phyloP scores from a whole-genome alignment of 2,113 vertebrate genomes.

The Muntiacus reevesi region DNA sequence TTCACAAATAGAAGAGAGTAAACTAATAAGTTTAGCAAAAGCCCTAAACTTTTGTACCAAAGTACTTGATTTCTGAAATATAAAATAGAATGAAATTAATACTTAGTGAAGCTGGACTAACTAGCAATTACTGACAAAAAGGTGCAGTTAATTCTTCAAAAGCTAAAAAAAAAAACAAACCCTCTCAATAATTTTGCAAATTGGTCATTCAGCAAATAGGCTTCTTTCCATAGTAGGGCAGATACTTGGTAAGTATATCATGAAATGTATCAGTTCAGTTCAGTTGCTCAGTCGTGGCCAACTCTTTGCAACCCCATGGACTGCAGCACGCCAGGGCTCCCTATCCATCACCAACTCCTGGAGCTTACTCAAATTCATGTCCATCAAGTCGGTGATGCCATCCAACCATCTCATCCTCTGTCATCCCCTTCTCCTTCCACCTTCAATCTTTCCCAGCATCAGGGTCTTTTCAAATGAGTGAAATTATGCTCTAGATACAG shows the following conservation, averaged over 20 bases:
- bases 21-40: background rate
- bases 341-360: background rate
- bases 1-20: background rate
- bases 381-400: background rate
- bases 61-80: background rate
- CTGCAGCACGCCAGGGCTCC: background rate
- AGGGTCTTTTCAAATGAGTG: background rate
- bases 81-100: background rate
- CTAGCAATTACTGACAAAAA: background rate
- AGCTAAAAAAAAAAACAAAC: background rate
- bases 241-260: background rate
- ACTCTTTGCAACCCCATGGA: background rate
- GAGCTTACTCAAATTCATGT: background rate
- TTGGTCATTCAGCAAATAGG: background rate
- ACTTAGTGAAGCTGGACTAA: background rate
- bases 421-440: background rate
- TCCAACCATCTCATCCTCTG: background rate
- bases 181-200: background rate
- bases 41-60: background rate
- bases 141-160: background rate
- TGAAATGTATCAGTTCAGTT: background rate
- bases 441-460: background rate
- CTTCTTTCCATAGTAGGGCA: background rate
- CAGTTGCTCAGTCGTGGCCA: background rate
- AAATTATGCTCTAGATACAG: background rate